Base-by-base conservation (phyloP, 1,140 invertebrate genomes). In the Megathymus violae region DNA sequence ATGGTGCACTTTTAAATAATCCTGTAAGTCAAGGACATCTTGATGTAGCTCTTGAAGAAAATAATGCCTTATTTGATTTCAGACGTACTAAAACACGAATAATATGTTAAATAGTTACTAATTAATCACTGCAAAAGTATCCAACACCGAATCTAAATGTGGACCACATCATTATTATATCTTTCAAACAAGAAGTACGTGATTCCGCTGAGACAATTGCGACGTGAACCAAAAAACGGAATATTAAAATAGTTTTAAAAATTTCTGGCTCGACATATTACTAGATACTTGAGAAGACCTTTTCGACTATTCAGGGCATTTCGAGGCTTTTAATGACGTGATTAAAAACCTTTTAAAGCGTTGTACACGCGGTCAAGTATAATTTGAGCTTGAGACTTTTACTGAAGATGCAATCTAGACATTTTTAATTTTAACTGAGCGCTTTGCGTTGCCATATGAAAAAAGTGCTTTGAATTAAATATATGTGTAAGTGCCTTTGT, bases 171-270 rank as follows among this genome's bases (percentile, higher is more conserved):
- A 36, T 36, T 11, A 11, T 36, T 36, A 2, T 2, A 36, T 7
- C 27, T 31, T 1, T 9, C 7, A 9, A 31, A 3, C 27, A 11
- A 36, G 34, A 7, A 41, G 16, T 9, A 10, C 9, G 6, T n/a
- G 17, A 22, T 1, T 5, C 22, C 22, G 0, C 11, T 9, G 22
- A 15, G 46, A 14, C 22, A 48, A 9, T 15, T 4, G 13, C 14
- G 15, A 15, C 31, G 10, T 9, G 46, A 48, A 25, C 5, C 1
- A 27, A 6, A 16, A 50, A 31, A 50, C 25, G 10, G 47, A 34
- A 50, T 34, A 34, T 16, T 50, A n/a, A 50, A 50, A 50, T 13
- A 31, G 13, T 50, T 50, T 31, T 16, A 31, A 50, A 50, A 50
- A 34, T 16, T 34, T 34, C 27, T 27, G 22, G 13, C 47, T 22